Conservation (phyloP, 2,113 vertebrate species). For the Nansenia antarctica region DNA sequence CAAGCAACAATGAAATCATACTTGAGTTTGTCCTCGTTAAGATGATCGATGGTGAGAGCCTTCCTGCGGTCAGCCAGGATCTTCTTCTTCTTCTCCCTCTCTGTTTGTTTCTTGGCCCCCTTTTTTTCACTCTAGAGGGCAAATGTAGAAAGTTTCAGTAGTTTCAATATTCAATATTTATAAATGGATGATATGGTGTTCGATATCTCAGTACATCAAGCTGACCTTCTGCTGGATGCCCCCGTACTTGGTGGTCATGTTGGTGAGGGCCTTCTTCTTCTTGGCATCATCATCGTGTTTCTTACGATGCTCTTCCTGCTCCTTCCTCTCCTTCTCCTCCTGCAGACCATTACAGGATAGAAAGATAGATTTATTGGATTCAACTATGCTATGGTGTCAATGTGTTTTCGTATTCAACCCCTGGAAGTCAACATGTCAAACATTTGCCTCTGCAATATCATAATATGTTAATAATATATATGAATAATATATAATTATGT, state of each 20-base stretch:
- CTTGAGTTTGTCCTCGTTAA: slow-evolving; percentile 92
- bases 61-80: slow-evolving; percentile 90
- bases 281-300: slow-evolving; percentile 76
- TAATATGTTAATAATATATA: too few species aligned
- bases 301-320: slow-evolving; percentile 77
- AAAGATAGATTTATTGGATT: not conserved
- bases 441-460: too few species aligned
- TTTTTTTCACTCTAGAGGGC: slow-evolving; percentile 79
- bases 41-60: slow-evolving; percentile 83
- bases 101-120: slow-evolving; percentile 92
- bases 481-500: too few species aligned
- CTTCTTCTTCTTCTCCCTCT: slow-evolving; percentile 98
- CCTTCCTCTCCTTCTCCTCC: slow-evolving; percentile 80
- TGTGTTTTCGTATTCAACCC: too few species aligned
- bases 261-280: slow-evolving; percentile 82
- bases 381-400: too few species aligned
- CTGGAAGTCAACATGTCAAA: too few species aligned
- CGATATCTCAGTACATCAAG: not conserved
- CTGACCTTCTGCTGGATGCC: slow-evolving; percentile 71
- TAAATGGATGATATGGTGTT: too few species aligned
- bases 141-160: not conserved
- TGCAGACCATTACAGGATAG: slow-evolving; percentile 37
- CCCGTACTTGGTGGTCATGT: slow-evolving; percentile 74
- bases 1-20: slow-evolving; percentile 57
- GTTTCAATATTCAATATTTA: too few species aligned